These are phyloP conservation scores for Coreius guichenoti DNA, from an alignment of 2,797 vertebrate genomes.

Conservation along the genomic window DNA sequence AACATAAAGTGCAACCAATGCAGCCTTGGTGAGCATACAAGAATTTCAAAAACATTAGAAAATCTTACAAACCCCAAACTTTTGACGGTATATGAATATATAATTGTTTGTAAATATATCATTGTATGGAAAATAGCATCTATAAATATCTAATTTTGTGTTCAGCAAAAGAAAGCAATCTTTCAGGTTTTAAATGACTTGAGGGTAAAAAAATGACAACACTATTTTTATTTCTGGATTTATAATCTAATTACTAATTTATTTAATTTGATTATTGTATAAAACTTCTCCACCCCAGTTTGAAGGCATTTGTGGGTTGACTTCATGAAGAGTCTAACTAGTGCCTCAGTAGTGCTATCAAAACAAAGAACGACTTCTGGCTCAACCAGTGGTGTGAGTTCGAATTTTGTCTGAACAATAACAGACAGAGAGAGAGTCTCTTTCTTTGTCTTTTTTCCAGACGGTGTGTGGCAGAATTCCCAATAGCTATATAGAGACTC, in stretches of 20 bases:
- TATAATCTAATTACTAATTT: too few species aligned
- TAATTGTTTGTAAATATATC: not conserved
- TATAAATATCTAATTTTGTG: not conserved
- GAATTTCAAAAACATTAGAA: not conserved
- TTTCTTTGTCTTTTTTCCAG: slow-evolving; percentile 2
- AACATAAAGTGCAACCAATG: too few species aligned
- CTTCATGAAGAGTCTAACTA: not conserved
- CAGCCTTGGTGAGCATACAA: too few species aligned
- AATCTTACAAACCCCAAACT: not conserved
- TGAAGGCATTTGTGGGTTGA: not conserved
- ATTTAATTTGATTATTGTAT: not conserved
- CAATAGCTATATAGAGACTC: slow-evolving; percentile 1
- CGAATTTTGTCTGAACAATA: not conserved
- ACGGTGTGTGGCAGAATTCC: slow-evolving; percentile 3
- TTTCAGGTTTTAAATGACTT: not conserved
- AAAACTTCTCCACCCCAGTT: not conserved
- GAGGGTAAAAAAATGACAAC: not conserved
- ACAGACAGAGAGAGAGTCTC: not conserved
- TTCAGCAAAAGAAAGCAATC: not conserved
- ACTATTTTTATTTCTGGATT: not conserved
- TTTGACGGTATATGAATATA: not conserved
- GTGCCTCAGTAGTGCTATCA: not conserved
- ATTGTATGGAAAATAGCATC: not conserved
- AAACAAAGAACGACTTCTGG: not conserved
- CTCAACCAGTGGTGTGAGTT: not conserved